Evolutionary conservation across 2,797 vertebrate genomes (phyloP).

Genomic region (Pangasius djambal): DNA sequence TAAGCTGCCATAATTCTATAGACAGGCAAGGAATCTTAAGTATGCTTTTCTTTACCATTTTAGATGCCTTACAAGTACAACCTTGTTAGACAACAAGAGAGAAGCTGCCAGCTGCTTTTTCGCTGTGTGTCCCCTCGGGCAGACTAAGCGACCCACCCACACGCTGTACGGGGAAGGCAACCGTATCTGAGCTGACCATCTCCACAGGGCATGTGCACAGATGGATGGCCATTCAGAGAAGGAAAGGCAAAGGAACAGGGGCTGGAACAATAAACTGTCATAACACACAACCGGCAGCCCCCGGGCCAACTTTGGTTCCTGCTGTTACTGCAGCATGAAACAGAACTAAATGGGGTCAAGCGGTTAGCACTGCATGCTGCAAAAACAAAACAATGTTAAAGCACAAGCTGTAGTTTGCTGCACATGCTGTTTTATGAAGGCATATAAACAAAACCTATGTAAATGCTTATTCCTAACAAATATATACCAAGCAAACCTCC

Average conservation of each 20-base stretch:
- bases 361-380: constrained; percentile 15
- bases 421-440: constrained; percentile 5
- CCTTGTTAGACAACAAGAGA: constrained; percentile 50
- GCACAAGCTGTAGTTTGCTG: not conserved
- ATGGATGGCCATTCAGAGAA: constrained; percentile 56
- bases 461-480: not conserved
- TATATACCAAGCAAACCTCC: not conserved
- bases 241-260: constrained; percentile 44
- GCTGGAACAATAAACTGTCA: constrained; percentile 40
- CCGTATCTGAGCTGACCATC: constrained; percentile 66
- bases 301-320: constrained; percentile 33
- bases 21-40: not conserved
- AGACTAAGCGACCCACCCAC: constrained; percentile 53
- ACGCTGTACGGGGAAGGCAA: constrained; percentile 49
- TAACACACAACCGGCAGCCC: constrained; percentile 42
- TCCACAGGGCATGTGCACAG: constrained; percentile 55
- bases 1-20: not conserved
- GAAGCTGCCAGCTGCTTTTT: constrained; percentile 37
- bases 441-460: not conserved
- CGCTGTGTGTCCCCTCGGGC: constrained; percentile 39
- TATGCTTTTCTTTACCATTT: not conserved
- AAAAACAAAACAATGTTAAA: constrained; percentile 4
- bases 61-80: not conserved
- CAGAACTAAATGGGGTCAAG: constrained; percentile 47
- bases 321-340: constrained; percentile 28